phyloP scores from a whole-genome alignment of 2,888 invertebrate species.

The Acronicta aceris region DNA sequence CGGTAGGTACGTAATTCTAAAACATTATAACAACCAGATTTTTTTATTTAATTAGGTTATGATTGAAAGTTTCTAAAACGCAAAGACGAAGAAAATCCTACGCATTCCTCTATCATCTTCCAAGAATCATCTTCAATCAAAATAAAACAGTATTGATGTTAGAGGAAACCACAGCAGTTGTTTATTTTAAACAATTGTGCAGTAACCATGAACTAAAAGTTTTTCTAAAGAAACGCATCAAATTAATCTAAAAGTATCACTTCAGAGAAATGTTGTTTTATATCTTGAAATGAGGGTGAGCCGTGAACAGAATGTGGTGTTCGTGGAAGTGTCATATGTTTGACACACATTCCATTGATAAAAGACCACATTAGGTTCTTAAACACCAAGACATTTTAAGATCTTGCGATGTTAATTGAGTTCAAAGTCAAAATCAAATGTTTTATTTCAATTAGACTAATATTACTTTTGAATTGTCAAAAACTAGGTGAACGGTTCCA shows the following conservation, averaged over 20 bases:
- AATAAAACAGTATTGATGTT: conserved; percentile 28
- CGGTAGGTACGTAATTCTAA: neutral
- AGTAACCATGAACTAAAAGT: conserved; percentile 9
- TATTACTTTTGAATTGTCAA: too few relatives aligned
- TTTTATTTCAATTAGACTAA: too few relatives aligned
- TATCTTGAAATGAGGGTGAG: conserved; percentile 36
- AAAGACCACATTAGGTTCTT: conserved; percentile 54
- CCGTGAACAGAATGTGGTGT: conserved; percentile 49
- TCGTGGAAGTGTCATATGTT: conserved; percentile 73
- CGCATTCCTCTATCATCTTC: conserved; percentile 31
- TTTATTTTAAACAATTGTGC: conserved; percentile 42
- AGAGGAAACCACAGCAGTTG: conserved; percentile 33
- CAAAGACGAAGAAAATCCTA: conserved; percentile 21
- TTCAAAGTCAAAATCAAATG: too few relatives aligned
- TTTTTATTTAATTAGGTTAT: neutral
- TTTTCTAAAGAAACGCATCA: conserved; percentile 26
- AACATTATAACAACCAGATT: neutral
- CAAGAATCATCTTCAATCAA: conserved; percentile 31
- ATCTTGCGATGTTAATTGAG: conserved; percentile 36
- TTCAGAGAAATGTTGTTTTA: conserved; percentile 25
- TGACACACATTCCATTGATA: conserved; percentile 77
- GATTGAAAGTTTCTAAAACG: conserved; percentile 14
- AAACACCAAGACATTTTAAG: conserved; percentile 17
- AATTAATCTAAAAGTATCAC: conserved; percentile 17
- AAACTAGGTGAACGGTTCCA: too few relatives aligned